A percentile compares a stretch with the other conserved stretches of the same genome.
These are phyloP conservation scores for Nemotelus nigrinus DNA, from an alignment of 2,888 invertebrate species.

Conservation along the genomic window DNA sequence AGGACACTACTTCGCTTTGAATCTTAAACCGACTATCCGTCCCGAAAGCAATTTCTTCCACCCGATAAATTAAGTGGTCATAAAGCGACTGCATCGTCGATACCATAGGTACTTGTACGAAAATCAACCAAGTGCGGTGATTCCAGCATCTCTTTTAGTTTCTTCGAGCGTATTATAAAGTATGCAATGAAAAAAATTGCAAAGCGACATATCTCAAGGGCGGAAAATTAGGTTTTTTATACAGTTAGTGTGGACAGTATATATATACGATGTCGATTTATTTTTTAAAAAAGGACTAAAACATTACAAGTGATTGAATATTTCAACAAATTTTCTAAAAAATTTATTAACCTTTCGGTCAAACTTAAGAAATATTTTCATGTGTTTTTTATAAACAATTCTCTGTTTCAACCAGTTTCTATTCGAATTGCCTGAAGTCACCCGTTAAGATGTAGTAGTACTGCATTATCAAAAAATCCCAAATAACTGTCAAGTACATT, in stretches of 20 bases:
- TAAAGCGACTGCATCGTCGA: conserved; percentile 36
- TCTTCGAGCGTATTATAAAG: neutral
- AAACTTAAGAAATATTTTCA: no score
- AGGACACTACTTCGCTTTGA: neutral
- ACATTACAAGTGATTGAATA: no score
- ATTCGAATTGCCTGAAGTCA: no score
- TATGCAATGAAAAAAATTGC: conserved; percentile 35
- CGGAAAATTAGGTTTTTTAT: neutral
- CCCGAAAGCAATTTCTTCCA: conserved; percentile 41
- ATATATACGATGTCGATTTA: no score
- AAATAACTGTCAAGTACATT: no score
- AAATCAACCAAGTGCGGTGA: conserved; percentile 52
- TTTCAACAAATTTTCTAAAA: no score
- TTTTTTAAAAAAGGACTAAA: no score
- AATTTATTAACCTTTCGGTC: no score
- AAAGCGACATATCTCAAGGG: conserved; percentile 17
- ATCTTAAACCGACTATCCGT: neutral
- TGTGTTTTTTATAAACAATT: no score
- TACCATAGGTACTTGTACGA: conserved; percentile 44
- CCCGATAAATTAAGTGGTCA: conserved; percentile 46
- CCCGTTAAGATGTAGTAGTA: no score
- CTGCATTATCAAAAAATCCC: no score
- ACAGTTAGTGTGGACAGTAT: neutral
- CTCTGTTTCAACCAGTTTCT: no score
- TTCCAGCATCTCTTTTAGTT: conserved; percentile 38